Evolutionary conservation across 2,888 invertebrate species (phyloP).

Genomic region (Heliconius ethilla): DNA sequence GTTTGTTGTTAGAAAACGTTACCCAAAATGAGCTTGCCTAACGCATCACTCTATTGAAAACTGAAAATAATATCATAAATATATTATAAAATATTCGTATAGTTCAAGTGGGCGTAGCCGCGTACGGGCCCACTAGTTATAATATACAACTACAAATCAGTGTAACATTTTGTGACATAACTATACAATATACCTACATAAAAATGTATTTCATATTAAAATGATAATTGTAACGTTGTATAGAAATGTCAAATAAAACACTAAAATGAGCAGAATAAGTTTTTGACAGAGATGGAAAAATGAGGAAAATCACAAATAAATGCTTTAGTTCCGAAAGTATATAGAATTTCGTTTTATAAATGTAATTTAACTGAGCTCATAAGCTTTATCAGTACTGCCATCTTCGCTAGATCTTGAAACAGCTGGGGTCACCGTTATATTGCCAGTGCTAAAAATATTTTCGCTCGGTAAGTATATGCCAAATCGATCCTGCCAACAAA

Average conservation of each 20-base stretch:
- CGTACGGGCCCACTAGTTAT: too few relatives aligned
- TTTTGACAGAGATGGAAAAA: not conserved
- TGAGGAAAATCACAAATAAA: not conserved
- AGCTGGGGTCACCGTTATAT: slow-evolving; percentile 64
- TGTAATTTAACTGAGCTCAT: slow-evolving; percentile 14
- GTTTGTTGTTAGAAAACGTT: too few relatives aligned
- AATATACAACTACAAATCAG: too few relatives aligned
- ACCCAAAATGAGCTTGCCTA: too few relatives aligned
- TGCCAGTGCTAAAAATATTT: slow-evolving; percentile 46
- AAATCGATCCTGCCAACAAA: slow-evolving; percentile 68
- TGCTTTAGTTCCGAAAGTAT: not conserved
- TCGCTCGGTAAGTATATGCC: slow-evolving; percentile 67
- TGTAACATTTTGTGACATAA: too few relatives aligned
- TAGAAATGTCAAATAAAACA: not conserved
- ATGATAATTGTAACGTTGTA: too few relatives aligned
- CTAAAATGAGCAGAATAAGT: not conserved
- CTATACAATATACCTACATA: too few relatives aligned
- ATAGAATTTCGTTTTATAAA: not conserved
- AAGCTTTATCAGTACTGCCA: slow-evolving; percentile 8
- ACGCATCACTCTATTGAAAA: too few relatives aligned
- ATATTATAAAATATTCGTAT: too few relatives aligned
- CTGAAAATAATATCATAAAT: too few relatives aligned
- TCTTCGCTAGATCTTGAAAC: slow-evolving; percentile 49
- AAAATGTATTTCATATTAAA: too few relatives aligned
- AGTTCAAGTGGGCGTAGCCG: too few relatives aligned